Evolutionary conservation across 2,113 vertebrate genomes (phyloP), one percentile per base, ranked within the genome.

Genomic region (Syngnathus floridae): DNA sequence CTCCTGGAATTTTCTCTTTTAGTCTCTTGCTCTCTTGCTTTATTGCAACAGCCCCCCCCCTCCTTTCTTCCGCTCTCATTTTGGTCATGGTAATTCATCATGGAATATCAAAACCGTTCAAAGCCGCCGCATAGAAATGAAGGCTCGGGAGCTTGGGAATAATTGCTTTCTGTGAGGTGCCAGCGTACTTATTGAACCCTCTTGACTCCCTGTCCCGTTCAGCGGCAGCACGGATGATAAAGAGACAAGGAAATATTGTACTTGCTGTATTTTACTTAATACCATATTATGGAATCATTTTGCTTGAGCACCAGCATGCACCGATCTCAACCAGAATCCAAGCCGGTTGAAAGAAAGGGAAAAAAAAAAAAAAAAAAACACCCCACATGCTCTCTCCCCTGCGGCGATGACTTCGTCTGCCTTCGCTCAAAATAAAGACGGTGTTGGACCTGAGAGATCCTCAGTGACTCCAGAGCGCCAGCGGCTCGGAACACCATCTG

Each of bases 61-160:
- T n/a, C n/a, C 31, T 16, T 64, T 56, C 67, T 73, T 66, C 64
- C 61, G 26, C 64, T 77, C 85, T 82, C 76, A 77, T 85, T 61
- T 85, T 80, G 82, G 51, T 80, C 71, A 75, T 71, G 77, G 68
- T 78, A 81, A 87, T 88, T 85, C 82, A 85, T 86, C 84, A 75
- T 41, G 69, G 75, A 79, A 75, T 82, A 86, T 85, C 84, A 82
- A 74, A 85, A 72, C 65, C 77, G 72, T 83, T 81, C 70, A 79
- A 74, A 69, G 70, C 73, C 70, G 37, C 64, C 19, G 71, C 57
- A 38, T 62, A 73, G 67, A 75, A 75, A 81, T 64, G 75, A 78
- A 74, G 71, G 76, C 64, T 80, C 68, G 17, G 4, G 70, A 78
- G 70, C 61, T 59, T 11, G 43, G 61, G 71, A 56, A 64, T 82